These are phyloP conservation scores for Spheniscus humboldti DNA, from an alignment of 2,797 vertebrate genomes.

Conservation along the genomic window DNA sequence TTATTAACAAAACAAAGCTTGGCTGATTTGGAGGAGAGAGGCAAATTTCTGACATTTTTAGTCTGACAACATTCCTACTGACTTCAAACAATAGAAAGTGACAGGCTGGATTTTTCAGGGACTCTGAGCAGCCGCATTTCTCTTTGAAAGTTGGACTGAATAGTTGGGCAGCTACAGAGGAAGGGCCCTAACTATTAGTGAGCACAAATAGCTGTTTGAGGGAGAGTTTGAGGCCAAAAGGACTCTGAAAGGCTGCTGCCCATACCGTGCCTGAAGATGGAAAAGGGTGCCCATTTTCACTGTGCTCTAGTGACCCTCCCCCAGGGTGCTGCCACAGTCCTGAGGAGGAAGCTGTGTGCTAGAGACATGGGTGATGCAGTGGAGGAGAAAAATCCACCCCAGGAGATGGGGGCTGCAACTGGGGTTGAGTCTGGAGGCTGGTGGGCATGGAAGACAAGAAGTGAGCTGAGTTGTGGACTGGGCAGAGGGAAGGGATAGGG, in stretches of 20 bases:
- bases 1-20: background rate
- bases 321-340: background rate
- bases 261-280: background rate
- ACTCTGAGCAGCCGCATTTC: background rate
- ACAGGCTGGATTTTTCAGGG: background rate
- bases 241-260: background rate
- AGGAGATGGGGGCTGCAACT: background rate
- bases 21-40: background rate
- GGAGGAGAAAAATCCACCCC: background rate
- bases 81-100: background rate
- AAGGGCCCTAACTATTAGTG: background rate
- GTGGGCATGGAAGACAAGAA: background rate
- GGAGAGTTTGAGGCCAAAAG: background rate
- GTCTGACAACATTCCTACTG: background rate
- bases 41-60: background rate
- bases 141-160: background rate
- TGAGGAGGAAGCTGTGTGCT: background rate
- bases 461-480: background rate
- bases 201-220: background rate
- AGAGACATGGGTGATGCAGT: background rate
- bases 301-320: background rate
- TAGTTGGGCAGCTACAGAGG: background rate
- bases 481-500: background rate
- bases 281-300: background rate
- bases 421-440: background rate